Evolutionary conservation across 2,888 invertebrate species (phyloP), one percentile per base, ranked within the genome.

Genomic region (Limnephilus rhombicus): DNA sequence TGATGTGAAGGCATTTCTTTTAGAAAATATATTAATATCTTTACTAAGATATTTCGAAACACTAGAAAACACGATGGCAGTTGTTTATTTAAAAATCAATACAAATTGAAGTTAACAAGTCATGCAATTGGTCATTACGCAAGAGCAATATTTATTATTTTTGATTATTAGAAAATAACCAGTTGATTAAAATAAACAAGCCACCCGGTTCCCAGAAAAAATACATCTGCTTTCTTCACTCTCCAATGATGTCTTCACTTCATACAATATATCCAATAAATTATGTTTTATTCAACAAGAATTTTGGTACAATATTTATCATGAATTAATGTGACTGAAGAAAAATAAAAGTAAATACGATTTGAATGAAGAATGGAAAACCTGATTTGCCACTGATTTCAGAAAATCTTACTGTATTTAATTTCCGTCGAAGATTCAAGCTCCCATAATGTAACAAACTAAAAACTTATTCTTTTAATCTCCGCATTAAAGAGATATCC

Each of bases 1-100:
- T 89, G 83, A 91, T 80, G 88, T 41, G 80, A 89, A 89, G 88
- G 88, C 88, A 89, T 89, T 80, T 89, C 80, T 89, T 83, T 80
- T 45, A 90, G 45, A 68, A 89, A 83, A 45, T 90, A 81, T 81
- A 90, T 82, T 29, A 49, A 82, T 15, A 90, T 90, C 49, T 31
- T 90, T 90, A 41, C 18, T 80, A 49, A 82, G 82, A 49, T 34
- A 81, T 68, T 68, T 88, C 18, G 12, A 87, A 49, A 45, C n/a
- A 45, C 29, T 87, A 49, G 31, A 31, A 87, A 85, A 81, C 85
- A 90, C 85, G 85, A 37, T 90, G 31, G n/a, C n/a, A n/a, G 68
- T n/a, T 68, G 68, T 68, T 68, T 68, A 68, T 68, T 68, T 68
- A 18, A 68, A 68, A 68, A 68, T 68, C 24, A 68, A n/a, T 68